Conservation (phyloP, 2,113 vertebrate genomes). For the Lampris megalopsis region DNA sequence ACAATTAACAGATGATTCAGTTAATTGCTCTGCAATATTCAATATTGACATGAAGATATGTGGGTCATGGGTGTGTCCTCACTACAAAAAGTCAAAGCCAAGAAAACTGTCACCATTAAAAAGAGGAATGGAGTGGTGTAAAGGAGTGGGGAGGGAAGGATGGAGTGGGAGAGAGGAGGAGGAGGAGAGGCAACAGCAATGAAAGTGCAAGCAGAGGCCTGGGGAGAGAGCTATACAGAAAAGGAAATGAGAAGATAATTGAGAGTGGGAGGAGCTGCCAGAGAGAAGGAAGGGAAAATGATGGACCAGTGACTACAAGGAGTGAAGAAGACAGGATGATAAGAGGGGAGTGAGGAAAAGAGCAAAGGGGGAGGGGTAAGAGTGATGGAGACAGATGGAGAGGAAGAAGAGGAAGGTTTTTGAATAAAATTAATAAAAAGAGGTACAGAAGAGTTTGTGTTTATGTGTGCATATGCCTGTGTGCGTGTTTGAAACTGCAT, state of each 20-base stretch:
- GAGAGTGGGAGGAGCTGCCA: not conserved
- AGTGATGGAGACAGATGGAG: not conserved
- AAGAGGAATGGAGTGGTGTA: slow-evolving; percentile 30
- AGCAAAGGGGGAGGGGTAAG: not conserved
- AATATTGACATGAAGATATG: slow-evolving; percentile 24
- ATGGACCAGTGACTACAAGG: not conserved
- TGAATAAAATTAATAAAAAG: not conserved
- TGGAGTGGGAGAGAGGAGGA: slow-evolving; percentile 27
- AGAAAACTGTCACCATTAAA: slow-evolving; percentile 41
- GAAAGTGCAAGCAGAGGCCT: not conserved
- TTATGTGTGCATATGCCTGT: not conserved
- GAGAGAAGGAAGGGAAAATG: not conserved
- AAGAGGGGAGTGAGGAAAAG: not conserved
- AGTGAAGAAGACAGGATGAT: not conserved
- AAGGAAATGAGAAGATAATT: slow-evolving; percentile 14
- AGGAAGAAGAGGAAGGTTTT: not conserved
- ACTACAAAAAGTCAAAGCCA: slow-evolving; percentile 2
- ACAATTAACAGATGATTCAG: too few species aligned
- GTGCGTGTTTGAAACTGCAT: not conserved
- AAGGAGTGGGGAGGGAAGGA: slow-evolving; percentile 23
- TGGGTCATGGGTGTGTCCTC: slow-evolving; percentile 46
- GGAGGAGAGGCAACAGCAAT: not conserved
- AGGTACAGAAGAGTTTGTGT: not conserved
- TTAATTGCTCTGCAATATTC: too few species aligned
- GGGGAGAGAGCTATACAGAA: slow-evolving; percentile 10